These are phyloP conservation scores for Cryptocephalus moraei DNA, from an alignment of 2,888 invertebrate genomes.

Conservation along the genomic window DNA sequence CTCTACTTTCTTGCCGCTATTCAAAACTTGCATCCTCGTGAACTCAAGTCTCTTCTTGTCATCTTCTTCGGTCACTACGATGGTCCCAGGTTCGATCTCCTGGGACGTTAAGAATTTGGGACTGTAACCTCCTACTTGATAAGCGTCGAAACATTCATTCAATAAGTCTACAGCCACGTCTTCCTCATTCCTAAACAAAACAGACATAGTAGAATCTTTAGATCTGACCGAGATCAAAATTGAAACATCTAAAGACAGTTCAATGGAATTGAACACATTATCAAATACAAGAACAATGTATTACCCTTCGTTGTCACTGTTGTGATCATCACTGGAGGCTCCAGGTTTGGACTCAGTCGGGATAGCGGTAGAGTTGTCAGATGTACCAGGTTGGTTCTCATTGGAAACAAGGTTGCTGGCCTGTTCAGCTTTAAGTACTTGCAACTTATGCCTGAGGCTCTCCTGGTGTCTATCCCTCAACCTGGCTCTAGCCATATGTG, in stretches of 20 bases:
- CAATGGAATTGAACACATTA: too few relatives aligned
- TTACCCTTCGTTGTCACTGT: slow-evolving; percentile 32
- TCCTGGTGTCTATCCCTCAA: slow-evolving; percentile 87
- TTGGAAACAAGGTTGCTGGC: slow-evolving; percentile 41
- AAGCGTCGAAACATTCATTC: slow-evolving; percentile 53
- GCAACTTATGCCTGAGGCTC: slow-evolving; percentile 77
- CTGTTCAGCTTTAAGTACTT: slow-evolving; percentile 80
- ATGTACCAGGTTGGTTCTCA: slow-evolving; percentile 13
- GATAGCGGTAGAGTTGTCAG: slow-evolving; percentile 4
- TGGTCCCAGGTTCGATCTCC: slow-evolving; percentile 64
- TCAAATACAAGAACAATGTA: too few relatives aligned
- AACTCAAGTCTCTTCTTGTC: slow-evolving; percentile 66
- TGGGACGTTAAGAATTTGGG: slow-evolving; percentile 56
- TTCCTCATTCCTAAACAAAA: slow-evolving; percentile 20
- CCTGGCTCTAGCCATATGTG: slow-evolving; percentile 88
- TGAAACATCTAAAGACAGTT: too few relatives aligned
- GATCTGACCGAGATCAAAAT: too few relatives aligned
- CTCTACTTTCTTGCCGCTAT: slow-evolving; percentile 49
- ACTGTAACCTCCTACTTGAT: slow-evolving; percentile 75
- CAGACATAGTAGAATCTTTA: too few relatives aligned
- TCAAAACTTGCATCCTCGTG: slow-evolving; percentile 57
- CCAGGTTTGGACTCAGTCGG: slow-evolving; percentile 28
- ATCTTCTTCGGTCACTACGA: slow-evolving; percentile 64
- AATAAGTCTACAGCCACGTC: slow-evolving; percentile 43
- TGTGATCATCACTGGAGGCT: slow-evolving; percentile 27